phyloP scores from a whole-genome alignment of 1,140 invertebrate genomes.

The Scaptomyza montana region DNA sequence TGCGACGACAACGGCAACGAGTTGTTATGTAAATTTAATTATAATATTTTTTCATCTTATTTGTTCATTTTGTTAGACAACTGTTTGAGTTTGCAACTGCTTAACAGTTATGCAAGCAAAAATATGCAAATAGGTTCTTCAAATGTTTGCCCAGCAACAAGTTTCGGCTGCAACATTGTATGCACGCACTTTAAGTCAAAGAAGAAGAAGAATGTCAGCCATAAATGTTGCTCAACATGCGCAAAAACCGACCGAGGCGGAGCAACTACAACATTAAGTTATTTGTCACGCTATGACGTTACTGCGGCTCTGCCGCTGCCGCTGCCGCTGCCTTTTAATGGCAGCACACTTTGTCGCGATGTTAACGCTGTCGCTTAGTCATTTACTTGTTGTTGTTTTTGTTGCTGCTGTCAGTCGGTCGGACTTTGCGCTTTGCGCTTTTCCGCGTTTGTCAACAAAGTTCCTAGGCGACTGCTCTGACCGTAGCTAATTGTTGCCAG shows the following conservation, averaged over 20 bases:
- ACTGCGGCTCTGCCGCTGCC: constrained; percentile 14
- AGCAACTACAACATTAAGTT: constrained; percentile 39
- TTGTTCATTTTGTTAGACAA: constrained; percentile 1
- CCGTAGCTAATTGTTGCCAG: constrained; percentile 45
- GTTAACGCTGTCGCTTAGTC: constrained; percentile 36
- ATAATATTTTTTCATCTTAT: constrained; percentile 29
- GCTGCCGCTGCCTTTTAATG: not conserved
- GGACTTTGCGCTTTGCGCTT: constrained; percentile 50
- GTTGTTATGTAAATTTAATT: constrained; percentile 46
- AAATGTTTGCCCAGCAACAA: constrained; percentile 44
- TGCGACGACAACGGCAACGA: constrained; percentile 2
- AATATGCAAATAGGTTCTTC: constrained; percentile 20
- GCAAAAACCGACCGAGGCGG: constrained; percentile 14
- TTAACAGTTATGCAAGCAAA: constrained; percentile 46
- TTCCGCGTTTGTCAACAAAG: constrained; percentile 58
- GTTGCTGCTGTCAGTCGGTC: constrained; percentile 5
- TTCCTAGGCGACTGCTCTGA: constrained; percentile 43
- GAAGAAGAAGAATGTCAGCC: constrained; percentile 10
- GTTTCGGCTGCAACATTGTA: constrained; percentile 30
- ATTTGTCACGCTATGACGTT: constrained; percentile 77
- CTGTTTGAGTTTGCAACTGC: constrained; percentile 24
- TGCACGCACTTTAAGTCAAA: not conserved
- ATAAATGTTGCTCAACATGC: constrained; percentile 47
- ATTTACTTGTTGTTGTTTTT: constrained; percentile 30
- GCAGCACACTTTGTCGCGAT: constrained; percentile 32